Percentiles rank a stretch among this genome's conserved stretches.
Evolutionary conservation across 2,113 vertebrate species (phyloP).

Genomic region (Hystrix brachyura): DNA sequence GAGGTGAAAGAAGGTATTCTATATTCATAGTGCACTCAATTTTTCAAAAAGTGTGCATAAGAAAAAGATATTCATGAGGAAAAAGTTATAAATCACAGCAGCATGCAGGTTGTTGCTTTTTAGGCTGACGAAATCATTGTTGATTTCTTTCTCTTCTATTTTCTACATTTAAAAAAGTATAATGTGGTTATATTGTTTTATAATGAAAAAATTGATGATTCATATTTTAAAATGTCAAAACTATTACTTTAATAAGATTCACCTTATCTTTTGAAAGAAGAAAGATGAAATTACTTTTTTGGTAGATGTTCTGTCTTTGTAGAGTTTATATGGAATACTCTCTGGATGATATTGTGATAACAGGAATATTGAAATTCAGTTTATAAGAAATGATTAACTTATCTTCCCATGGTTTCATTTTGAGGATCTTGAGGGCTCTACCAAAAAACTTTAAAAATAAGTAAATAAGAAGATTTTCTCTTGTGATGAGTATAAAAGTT

Average conservation of each 20-base stretch:
- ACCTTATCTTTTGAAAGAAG: constrained; percentile 50
- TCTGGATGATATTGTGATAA: not conserved
- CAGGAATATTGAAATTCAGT: constrained; percentile 6
- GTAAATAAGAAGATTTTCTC: constrained; percentile 34
- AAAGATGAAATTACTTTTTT: constrained; percentile 41
- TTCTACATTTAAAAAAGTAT: constrained; percentile 40
- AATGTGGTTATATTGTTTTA: constrained; percentile 34
- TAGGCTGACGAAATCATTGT: not conserved
- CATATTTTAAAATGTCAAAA: constrained; percentile 65
- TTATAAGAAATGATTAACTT: not conserved
- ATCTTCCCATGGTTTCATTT: not conserved
- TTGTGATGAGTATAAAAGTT: not conserved
- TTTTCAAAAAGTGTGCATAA: not conserved
- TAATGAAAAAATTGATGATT: constrained; percentile 56
- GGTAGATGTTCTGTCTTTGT: not conserved
- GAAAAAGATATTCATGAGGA: not conserved
- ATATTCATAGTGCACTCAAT: not conserved
- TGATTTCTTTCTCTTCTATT: constrained; percentile 30
- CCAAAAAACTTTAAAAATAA: constrained; percentile 32
- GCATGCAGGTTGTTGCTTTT: not conserved
- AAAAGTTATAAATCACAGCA: constrained; percentile 21
- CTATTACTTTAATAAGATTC: constrained; percentile 62
- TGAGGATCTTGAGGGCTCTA: not conserved
- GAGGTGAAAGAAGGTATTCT: not conserved
- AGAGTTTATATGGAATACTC: constrained; percentile 43